Conservation (phyloP, 2,888 invertebrate genomes). For the Mythimna ferrago region DNA sequence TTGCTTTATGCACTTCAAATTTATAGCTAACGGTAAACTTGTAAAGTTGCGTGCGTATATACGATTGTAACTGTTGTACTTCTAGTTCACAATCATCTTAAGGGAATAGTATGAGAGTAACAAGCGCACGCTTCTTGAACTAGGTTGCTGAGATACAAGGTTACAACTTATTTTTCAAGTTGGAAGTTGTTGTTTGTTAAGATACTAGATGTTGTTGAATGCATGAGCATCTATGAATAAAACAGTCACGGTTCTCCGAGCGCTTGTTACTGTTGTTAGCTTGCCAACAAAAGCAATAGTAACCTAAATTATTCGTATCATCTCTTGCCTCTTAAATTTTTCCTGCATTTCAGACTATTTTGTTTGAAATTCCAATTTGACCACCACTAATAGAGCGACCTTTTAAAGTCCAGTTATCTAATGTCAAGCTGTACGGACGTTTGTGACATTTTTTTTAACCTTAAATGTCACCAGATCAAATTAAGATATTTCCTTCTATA, state of each 20-base stretch:
- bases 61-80: constrained; percentile 36
- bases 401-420: constrained; percentile 30
- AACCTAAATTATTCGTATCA: constrained; percentile 17
- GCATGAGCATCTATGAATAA: constrained; percentile 25
- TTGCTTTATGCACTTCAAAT: constrained; percentile 49
- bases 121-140: constrained; percentile 2
- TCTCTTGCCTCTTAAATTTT: constrained; percentile 17
- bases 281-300: constrained; percentile 30
- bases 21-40: constrained; percentile 54
- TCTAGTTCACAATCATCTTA: constrained; percentile 24
- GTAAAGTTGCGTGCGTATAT: constrained; percentile 49
- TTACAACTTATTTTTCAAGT: constrained; percentile 21
- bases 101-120: constrained; percentile 19
- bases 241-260: constrained; percentile 13
- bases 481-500: constrained; percentile 47
- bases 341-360: constrained; percentile 1
- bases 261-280: constrained; percentile 30
- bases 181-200: constrained; percentile 7
- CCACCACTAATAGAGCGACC: constrained; percentile 7
- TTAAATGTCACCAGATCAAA: constrained; percentile 35
- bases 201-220: constrained; percentile 17
- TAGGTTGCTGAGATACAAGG: constrained; percentile 6
- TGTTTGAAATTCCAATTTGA: constrained; percentile 11
- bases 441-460: constrained; percentile 30
- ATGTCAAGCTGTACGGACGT: constrained; percentile 25